A percentile compares a stretch with the other conserved stretches of the same genome.
phyloP scores from a whole-genome alignment of 1,140 invertebrate genomes.

The Aphaenogaster rudis region DNA sequence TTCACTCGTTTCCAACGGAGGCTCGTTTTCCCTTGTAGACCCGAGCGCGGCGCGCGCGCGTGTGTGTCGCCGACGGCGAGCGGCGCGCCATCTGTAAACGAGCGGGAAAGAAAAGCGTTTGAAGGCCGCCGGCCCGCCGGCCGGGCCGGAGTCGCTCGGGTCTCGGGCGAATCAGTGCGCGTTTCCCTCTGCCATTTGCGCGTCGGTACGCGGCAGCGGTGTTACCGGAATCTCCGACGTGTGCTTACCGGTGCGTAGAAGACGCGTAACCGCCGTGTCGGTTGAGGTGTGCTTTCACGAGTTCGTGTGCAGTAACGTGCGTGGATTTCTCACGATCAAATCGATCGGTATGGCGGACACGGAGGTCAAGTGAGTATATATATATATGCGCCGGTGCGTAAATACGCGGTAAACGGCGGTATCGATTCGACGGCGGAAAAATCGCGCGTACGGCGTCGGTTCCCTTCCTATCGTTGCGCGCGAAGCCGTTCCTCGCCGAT shows the following conservation, averaged over 20 bases:
- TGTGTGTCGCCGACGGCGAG: background rate
- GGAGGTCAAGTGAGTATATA: conserved; percentile 83
- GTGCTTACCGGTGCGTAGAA: conserved; percentile 76
- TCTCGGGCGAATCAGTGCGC: conserved; percentile 82
- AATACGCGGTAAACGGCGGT: conserved; percentile 50
- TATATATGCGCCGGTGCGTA: background rate
- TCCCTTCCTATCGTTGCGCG: background rate
- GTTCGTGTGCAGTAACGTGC: conserved; percentile 48
- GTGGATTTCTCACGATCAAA: conserved; percentile 63
- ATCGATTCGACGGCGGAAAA: conserved; percentile 65
- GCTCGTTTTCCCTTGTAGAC: background rate
- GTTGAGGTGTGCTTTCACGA: conserved; percentile 44
- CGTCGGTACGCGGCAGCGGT: conserved; percentile 83
- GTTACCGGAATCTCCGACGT: conserved; percentile 77
- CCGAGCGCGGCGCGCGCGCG: conserved; percentile 21
- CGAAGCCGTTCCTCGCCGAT: conserved; percentile 21
- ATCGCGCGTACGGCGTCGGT: conserved; percentile 55
- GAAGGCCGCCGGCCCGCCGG: conserved; percentile 85
- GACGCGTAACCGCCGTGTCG: conserved; percentile 60
- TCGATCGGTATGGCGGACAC: conserved; percentile 83
- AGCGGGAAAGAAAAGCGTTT: conserved; percentile 85
- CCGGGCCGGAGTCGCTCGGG: conserved; percentile 78
- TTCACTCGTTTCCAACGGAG: background rate
- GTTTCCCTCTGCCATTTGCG: conserved; percentile 85
- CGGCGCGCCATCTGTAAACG: conserved; percentile 83